Evolutionary conservation across 2,888 invertebrate genomes (phyloP), one percentile per base, ranked within the genome.

Genomic region (Cetonia aurata): DNA sequence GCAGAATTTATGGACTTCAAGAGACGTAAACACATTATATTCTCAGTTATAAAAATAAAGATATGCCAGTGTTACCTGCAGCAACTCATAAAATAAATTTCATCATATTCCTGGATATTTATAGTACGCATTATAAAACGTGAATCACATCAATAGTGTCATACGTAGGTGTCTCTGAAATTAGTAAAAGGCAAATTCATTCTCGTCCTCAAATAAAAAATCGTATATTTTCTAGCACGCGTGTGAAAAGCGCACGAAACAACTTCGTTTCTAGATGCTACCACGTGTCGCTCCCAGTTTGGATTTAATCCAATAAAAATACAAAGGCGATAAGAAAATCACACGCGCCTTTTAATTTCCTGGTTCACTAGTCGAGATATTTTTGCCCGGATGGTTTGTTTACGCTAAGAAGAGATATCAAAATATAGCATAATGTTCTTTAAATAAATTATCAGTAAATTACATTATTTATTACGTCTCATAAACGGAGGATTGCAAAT

Each of bases 351-450:
- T 65, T 65, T 65, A 65, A 65, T 65, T 65, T 65, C 62, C 62
- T 65, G 62, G 62, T 65, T 65, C 62, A 65, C 50, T 65, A 65
- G 37, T 65, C 62, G 50, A 65, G 62, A 65, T 65, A 65, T 65
- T 65, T 65, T 12, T 41, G 62, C 62, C 31, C 50, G 9, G 41
- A 25, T 19, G 13, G 31, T 46, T 65, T 65, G 62, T 65, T 65
- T 65, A 65, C 37, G 33, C 50, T 65, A 41, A 41, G 19, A 12
- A 37, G 41, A 19, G 62, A 65, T 65, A 65, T 65, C 50, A 52
- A 50, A 65, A 65, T 37, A 37, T 52, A 65, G 50, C 37, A 65
- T 50, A n/a, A 33, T 37, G 17, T 50, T 33, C 62, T 50, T 65
- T 52, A 65, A 65, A 50, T 41, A 50, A 15, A 15, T 50, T 37